Evolutionary conservation across 2,797 vertebrate genomes (phyloP).

Genomic region (Cichlasoma orientale): DNA sequence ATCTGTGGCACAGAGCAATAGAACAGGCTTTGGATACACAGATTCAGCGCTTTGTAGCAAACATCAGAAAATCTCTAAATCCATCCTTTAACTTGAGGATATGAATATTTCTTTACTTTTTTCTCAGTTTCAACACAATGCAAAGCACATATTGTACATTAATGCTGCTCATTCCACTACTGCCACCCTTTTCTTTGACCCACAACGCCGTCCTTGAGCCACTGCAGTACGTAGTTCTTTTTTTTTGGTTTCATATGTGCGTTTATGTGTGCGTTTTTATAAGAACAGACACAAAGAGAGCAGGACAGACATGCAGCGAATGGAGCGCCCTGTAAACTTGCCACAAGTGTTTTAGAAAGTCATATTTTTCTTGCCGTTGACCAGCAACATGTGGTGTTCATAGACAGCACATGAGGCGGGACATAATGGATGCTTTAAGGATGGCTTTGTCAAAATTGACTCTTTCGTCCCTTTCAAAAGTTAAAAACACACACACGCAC

Average conservation of each 20-base stretch:
- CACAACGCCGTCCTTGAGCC: not conserved
- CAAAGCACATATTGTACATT: not conserved
- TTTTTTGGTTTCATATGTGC: slow-evolving; percentile 36
- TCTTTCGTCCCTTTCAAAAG: slow-evolving; percentile 56
- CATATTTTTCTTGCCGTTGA: slow-evolving; percentile 75
- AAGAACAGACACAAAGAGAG: slow-evolving; percentile 50
- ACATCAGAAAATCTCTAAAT: not conserved
- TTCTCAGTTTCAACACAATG: not conserved
- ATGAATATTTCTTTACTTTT: not conserved
- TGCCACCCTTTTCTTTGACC: slow-evolving; percentile 12
- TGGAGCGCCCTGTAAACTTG: slow-evolving; percentile 69
- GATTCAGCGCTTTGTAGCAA: not conserved
- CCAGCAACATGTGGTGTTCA: slow-evolving; percentile 80
- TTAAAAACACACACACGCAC: slow-evolving; percentile 69
- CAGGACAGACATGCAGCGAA: slow-evolving; percentile 52
- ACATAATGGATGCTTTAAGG: slow-evolving; percentile 75
- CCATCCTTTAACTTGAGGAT: not conserved
- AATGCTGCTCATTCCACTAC: slow-evolving; percentile 5
- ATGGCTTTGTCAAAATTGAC: slow-evolving; percentile 64
- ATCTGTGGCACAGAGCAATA: not conserved
- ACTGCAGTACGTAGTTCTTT: slow-evolving; percentile 15
- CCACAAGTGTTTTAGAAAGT: slow-evolving; percentile 78
- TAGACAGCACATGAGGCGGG: slow-evolving; percentile 71
- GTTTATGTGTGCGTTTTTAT: slow-evolving; percentile 58
- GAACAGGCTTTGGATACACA: not conserved